Conservation (phyloP, 2,888 invertebrate species). For the Xestia xanthographa region DNA sequence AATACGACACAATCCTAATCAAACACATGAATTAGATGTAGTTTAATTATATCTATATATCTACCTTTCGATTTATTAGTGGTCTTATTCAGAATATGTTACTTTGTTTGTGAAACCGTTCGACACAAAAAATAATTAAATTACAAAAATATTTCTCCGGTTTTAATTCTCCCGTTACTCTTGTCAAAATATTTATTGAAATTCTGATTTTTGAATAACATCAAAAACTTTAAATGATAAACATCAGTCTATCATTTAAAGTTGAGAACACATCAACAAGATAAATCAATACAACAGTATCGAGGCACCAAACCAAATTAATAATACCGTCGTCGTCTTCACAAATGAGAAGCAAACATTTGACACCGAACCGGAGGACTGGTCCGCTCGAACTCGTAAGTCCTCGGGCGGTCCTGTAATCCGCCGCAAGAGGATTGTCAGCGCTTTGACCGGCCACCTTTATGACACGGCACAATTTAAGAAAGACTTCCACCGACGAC, state of each 20-base stretch:
- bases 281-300: background rate
- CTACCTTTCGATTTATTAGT: background rate
- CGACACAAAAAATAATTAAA: background rate
- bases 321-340: background rate
- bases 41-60: background rate
- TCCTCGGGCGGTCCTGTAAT: slow-evolving; percentile 43
- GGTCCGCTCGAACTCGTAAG: slow-evolving; percentile 38
- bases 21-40: background rate
- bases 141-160: background rate
- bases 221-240: background rate
- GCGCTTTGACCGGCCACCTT: slow-evolving; percentile 54
- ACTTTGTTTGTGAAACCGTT: background rate
- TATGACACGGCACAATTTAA: slow-evolving; percentile 36
- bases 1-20: background rate
- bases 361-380: background rate
- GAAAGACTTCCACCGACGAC: background rate
- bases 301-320: background rate
- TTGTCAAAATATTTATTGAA: background rate
- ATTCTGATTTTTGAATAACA: background rate
- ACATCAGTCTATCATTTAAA: no score
- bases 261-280: background rate
- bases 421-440: slow-evolving; percentile 56
- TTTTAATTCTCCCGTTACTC: background rate
- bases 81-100: background rate
- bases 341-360: slow-evolving; percentile 35